Base-by-base conservation (phyloP, 2,113 vertebrate genomes). In the Oostethus manadensis region DNA sequence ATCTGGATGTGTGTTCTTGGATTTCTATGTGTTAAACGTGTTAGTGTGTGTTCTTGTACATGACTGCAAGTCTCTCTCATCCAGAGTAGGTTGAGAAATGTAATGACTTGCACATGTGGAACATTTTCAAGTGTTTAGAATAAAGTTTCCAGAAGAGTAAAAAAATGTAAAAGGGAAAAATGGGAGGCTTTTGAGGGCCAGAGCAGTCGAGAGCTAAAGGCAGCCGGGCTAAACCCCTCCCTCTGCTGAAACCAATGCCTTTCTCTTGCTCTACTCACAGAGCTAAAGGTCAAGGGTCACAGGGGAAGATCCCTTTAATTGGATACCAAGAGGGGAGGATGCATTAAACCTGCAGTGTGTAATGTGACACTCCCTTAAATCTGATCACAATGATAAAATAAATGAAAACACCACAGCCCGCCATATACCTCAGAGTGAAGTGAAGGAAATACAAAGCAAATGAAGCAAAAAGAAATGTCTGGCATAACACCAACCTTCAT, bases 101-200 rank as follows among this genome's bases (percentile, higher is more conserved):
- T 87, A 89, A 90, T 88, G 84, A 79, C 71, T 88, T 88, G 67
- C 89, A 89, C 79, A 89, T 90, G 89, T 89, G 86, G 71, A 82
- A 65, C 68, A 83, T 86, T 88, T 88, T 85, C 71, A 87, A 86
- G 84, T 85, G 82, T 89, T 87, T 86, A 82, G 69, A 85, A 88
- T 80, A 71, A 82, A 88, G 79, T 80, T 80, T 87, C 79, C 77
- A 81, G 85, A 82, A 73, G 61, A 70, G 65, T 50, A 57, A 74
- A 60, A 77, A 68, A 66, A 61, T 70, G 59, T 18, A 26, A 35
- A 58, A 29, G 56, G 20, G 18, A 43, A 10, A 23, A 10, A 43
- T 40, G 45, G 17, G 11, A 40, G 10, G 18, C 14, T 42, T 42
- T 42, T 14, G n/a, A 38, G n/a, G 35, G 35, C 38, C 45, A 54